Evolutionary conservation across 2,113 vertebrate species (phyloP), one percentile per base, ranked within the genome.

Genomic region (Lagopus leucura): DNA sequence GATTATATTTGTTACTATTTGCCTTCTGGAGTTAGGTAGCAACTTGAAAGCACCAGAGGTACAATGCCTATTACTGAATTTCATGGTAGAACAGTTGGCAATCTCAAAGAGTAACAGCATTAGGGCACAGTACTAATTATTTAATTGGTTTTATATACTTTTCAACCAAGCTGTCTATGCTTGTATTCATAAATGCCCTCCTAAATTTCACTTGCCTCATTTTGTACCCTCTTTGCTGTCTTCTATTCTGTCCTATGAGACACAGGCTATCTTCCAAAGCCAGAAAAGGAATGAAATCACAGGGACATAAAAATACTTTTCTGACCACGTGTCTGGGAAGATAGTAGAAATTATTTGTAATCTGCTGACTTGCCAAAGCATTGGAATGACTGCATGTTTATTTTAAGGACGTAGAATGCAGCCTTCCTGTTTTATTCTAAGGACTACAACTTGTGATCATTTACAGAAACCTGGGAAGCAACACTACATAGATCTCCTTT

Each of bases 61-160:
- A 52, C 28, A 8, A 60, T 71, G 19, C 24, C 27, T 63, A 78
- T 74, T 64, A 81, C 22, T 69, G 16, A 92, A 83, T 88, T 85
- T 86, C 43, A 72, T 14, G 13, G 19, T 58, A 74, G 85, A 92
- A 80, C n/a, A 89, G n/a, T 54, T 74, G 47, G 66, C 32, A 36
- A 75, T 10, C 72, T 86, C 25, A 42, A 82, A 88, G 10, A 77
- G 17, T 21, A 81, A 76, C 13, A 77, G 45, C 81, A 61, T 42
- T 75, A 74, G 84, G 27, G 21, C 1, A 1, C 5, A 63, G n/a
- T 38, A 92, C 64, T n/a, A 67, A 77, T 82, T 63, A 40, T 82
- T 91, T 52, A 71, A 65, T 40, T 3, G 3, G 28, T 30, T 82
- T 90, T 86, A 72, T 5, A 64, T 5, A 64, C 43, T 90, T 67